A percentile compares a stretch with the other conserved stretches of the same genome.
Conservation (phyloP, 2,797 vertebrate species). For the Typhlichthys eigenmanni region DNA sequence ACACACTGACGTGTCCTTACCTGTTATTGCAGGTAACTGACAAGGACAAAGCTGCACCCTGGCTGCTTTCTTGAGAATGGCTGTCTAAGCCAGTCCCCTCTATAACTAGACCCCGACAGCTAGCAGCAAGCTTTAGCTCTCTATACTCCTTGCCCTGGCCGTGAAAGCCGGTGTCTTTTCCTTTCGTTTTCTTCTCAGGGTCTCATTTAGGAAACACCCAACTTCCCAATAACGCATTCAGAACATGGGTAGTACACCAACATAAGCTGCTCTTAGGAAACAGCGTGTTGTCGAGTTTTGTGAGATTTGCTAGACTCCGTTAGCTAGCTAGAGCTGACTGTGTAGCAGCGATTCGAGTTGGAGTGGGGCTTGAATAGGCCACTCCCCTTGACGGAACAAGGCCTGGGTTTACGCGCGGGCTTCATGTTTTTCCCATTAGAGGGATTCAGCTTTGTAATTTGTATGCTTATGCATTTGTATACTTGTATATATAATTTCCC, state of each 20-base stretch:
- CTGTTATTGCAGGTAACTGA: conserved; percentile 57
- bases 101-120: conserved; percentile 49
- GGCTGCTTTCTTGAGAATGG: conserved; percentile 62
- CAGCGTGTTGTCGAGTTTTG: conserved; percentile 46
- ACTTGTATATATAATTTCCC: no score
- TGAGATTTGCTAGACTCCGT: conserved; percentile 58
- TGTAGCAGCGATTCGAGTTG: conserved; percentile 49
- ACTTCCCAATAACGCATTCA: conserved; percentile 18
- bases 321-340: conserved; percentile 64
- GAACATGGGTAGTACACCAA: conserved; percentile 11
- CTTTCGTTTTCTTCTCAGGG: conserved; percentile 36
- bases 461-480: no score
- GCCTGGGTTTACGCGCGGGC: conserved; percentile 25
- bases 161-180: conserved; percentile 69
- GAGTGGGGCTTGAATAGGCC: conserved; percentile 24
- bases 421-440: no score
- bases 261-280: conserved; percentile 9
- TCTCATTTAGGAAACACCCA: conserved; percentile 26
- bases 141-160: conserved; percentile 51
- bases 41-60: conserved; percentile 47
- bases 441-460: no score
- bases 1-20: conserved; percentile 52
- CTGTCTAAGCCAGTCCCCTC: conserved; percentile 51
- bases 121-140: conserved; percentile 58
- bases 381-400: conserved; percentile 52